Evolutionary conservation across 1,140 invertebrate species (phyloP).

Genomic region (Alviniconcha marisindica): DNA sequence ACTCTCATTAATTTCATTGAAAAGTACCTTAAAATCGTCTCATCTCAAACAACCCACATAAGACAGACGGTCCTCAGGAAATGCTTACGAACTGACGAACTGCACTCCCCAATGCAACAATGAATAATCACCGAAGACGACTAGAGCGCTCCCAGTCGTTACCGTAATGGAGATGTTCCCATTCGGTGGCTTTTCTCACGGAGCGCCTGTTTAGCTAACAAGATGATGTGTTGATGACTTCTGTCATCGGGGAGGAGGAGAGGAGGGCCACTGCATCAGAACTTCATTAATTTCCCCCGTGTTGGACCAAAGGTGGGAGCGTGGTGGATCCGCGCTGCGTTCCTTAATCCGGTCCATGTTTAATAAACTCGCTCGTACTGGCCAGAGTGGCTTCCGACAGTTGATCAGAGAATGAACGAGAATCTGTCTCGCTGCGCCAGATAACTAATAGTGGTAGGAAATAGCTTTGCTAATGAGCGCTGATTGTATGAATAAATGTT

Average conservation of each 20-base stretch:
- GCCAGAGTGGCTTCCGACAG: not conserved
- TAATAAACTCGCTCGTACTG: slow-evolving; percentile 25
- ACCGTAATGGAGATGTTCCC: too few relatives aligned
- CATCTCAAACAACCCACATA: too few relatives aligned
- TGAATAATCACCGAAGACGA: too few relatives aligned
- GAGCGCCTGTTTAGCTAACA: slow-evolving; percentile 23
- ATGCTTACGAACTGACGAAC: too few relatives aligned
- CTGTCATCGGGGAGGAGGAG: slow-evolving; percentile 15
- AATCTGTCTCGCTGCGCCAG: not conserved
- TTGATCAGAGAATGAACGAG: not conserved
- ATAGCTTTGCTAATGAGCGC: not conserved
- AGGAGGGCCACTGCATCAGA: slow-evolving; percentile 25
- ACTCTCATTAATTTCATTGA: too few relatives aligned
- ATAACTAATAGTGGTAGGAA: not conserved
- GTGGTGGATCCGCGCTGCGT: not conserved
- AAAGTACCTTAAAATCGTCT: too few relatives aligned
- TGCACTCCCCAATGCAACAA: too few relatives aligned
- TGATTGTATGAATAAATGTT: too few relatives aligned
- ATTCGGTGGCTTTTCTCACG: too few relatives aligned
- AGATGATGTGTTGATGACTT: slow-evolving; percentile 33
- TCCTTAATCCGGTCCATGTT: not conserved
- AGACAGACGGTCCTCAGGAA: too few relatives aligned
- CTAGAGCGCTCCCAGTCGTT: too few relatives aligned
- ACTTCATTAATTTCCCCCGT: slow-evolving; percentile 21
- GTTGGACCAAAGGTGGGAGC: not conserved